Base-by-base conservation (phyloP, 2,797 vertebrate species). In the Notolepis coatsorum region DNA sequence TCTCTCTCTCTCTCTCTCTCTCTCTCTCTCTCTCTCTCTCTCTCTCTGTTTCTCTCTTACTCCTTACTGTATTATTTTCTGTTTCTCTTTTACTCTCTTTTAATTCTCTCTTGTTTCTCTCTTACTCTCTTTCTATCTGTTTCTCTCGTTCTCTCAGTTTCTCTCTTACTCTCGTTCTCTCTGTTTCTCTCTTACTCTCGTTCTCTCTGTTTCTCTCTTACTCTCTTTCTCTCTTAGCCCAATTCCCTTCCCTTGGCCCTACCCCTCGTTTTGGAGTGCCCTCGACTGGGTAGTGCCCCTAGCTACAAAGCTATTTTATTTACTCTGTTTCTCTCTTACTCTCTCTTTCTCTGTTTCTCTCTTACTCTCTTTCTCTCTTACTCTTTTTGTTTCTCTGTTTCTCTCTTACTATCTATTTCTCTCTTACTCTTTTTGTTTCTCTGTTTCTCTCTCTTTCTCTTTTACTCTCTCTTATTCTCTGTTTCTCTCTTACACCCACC, bases 171-270 rank as follows among this genome's bases (percentile, higher is more conserved):
- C n/a, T n/a, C n/a, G n/a, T n/a, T 3, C 25, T 13, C 25, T n/a
- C 25, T 7, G 12, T 35, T 12, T 12, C 31, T 17, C 12, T 41
- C 2, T 17, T n/a, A n/a, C n/a, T n/a, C 47, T 9, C 24, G 2
- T n/a, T 13, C 76, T 81, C 68, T 37, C 74, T 62, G 61, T 66
- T 68, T 75, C 77, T 73, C 42, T 21, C 10, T 21, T 10, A 25
- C 21, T 6, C 27, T 24, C 78, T 53, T 43, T 63, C 56, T 79
- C 62, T 69, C 50, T 66, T n/a, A n/a, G n/a, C n/a, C n/a, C n/a
- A n/a, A n/a, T n/a, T n/a, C n/a, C n/a, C n/a, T n/a, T n/a, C n/a
- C n/a, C n/a, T n/a, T n/a, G n/a, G n/a, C n/a, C n/a, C n/a, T n/a
- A n/a, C n/a, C n/a, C n/a, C n/a, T n/a, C n/a, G n/a, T n/a, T n/a